These are phyloP conservation scores for Caenorhabditis briggsae DNA, from an alignment of 1,140 invertebrate genomes.

Conservation along the genomic window DNA sequence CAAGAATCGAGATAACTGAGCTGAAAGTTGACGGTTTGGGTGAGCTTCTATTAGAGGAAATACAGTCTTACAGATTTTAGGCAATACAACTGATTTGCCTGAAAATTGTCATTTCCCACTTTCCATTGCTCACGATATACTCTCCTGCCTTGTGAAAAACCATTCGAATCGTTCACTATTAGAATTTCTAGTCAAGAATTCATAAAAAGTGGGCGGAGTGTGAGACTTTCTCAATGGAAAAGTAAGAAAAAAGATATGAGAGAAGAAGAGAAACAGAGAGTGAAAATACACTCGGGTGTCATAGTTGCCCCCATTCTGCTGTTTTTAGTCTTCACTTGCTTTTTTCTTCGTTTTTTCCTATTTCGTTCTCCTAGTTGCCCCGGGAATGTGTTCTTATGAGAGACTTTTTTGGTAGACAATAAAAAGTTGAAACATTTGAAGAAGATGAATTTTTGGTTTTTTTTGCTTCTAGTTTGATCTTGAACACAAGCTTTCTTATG, in stretches of 20 bases:
- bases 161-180: no score
- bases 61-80: no score
- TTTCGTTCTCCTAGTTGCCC: conserved; percentile 40
- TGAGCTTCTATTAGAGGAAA: no score
- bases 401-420: neutral
- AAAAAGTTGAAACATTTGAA: neutral
- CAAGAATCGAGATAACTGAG: no score
- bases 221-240: conserved; percentile 26
- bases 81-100: no score
- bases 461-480: no score
- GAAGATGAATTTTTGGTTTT: no score
- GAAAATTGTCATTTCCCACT: no score
- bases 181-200: neutral
- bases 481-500: no score
- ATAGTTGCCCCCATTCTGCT: conserved; percentile 15
- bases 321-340: neutral
- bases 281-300: conserved; percentile 1
- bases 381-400: neutral
- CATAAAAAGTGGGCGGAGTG: conserved; percentile 24
- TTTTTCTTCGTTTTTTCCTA: conserved; percentile 19
- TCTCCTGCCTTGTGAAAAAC: no score
- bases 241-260: neutral
- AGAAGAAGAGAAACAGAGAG: conserved; percentile 7
- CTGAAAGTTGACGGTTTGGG: no score
- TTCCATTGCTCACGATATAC: no score